Evolutionary conservation across 1,140 invertebrate species (phyloP).

Genomic region (Cryptotermes secundus): DNA sequence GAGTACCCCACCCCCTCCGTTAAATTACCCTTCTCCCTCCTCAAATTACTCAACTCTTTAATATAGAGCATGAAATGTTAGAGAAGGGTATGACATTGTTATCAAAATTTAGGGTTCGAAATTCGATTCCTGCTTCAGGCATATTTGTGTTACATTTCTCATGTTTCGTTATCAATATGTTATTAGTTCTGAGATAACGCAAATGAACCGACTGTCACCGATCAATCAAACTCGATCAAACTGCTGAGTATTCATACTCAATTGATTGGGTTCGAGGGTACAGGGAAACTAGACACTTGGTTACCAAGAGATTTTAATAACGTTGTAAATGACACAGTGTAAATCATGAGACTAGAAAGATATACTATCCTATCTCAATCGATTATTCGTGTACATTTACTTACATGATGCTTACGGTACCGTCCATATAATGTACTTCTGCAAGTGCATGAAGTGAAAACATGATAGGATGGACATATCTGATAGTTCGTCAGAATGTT

Average conservation of each 20-base stretch:
- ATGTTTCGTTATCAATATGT: slow-evolving; percentile 3
- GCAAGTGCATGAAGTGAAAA: too few species aligned
- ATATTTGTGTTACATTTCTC: slow-evolving; percentile 13
- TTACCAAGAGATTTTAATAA: neutral
- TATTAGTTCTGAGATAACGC: neutral
- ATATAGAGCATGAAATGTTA: neutral
- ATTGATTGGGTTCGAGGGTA: neutral
- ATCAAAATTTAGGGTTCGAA: neutral
- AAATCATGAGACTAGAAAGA: too few species aligned
- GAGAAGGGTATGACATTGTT: neutral
- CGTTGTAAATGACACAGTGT: neutral
- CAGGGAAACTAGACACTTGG: neutral
- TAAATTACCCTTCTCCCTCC: neutral
- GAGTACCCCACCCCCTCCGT: neutral
- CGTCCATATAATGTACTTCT: too few species aligned
- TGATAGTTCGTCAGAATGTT: too few species aligned
- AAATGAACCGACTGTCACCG: neutral
- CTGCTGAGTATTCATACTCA: neutral
- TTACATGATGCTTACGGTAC: too few species aligned
- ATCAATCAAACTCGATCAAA: slow-evolving; percentile 10
- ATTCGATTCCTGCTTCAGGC: neutral
- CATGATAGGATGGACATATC: too few species aligned
- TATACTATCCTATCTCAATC: too few species aligned
- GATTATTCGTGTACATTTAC: too few species aligned
- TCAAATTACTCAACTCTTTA: neutral